These are phyloP conservation scores for Onychomys leucogaster DNA, from an alignment of 2,797 vertebrate genomes.

Conservation along the genomic window DNA sequence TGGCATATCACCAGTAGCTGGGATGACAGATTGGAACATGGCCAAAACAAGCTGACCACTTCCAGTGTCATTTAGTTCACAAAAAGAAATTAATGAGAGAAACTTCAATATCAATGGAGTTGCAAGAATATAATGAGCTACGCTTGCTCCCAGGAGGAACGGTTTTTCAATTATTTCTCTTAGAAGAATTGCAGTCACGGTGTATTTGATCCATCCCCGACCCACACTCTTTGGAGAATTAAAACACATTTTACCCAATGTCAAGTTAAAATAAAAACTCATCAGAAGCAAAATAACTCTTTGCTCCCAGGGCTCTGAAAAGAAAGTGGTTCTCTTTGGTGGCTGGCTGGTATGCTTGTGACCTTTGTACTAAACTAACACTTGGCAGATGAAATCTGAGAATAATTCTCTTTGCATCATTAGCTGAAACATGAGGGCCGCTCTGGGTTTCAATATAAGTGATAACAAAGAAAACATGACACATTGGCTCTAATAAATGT, in stretches of 20 bases:
- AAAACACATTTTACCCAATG: slow-evolving; percentile 59
- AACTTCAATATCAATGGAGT: slow-evolving; percentile 70
- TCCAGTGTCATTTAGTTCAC: slow-evolving; percentile 73
- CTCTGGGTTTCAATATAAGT: not conserved
- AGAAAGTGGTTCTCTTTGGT: slow-evolving; percentile 35
- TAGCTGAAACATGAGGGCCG: not conserved
- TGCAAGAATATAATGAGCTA: slow-evolving; percentile 53
- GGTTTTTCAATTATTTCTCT: slow-evolving; percentile 41
- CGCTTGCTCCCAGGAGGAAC: not conserved
- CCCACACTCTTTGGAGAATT: slow-evolving; percentile 51
- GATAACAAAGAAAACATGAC: slow-evolving; percentile 42
- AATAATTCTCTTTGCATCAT: slow-evolving; percentile 55
- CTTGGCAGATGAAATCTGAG: slow-evolving; percentile 45
- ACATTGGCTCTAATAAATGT: not conserved
- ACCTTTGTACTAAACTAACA: slow-evolving; percentile 52
- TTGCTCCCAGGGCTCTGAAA: slow-evolving; percentile 31
- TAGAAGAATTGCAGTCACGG: slow-evolving; percentile 53
- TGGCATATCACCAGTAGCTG: not conserved
- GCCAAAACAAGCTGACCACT: slow-evolving; percentile 59
- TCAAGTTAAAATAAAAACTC: slow-evolving; percentile 71
- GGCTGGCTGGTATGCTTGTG: not conserved
- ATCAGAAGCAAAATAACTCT: slow-evolving; percentile 38
- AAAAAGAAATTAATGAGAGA: slow-evolving; percentile 66
- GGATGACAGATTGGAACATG: not conserved
- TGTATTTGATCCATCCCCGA: slow-evolving; percentile 43